Evolutionary conservation across 2,797 vertebrate species (phyloP).

Genomic region (Mallotus villosus): DNA sequence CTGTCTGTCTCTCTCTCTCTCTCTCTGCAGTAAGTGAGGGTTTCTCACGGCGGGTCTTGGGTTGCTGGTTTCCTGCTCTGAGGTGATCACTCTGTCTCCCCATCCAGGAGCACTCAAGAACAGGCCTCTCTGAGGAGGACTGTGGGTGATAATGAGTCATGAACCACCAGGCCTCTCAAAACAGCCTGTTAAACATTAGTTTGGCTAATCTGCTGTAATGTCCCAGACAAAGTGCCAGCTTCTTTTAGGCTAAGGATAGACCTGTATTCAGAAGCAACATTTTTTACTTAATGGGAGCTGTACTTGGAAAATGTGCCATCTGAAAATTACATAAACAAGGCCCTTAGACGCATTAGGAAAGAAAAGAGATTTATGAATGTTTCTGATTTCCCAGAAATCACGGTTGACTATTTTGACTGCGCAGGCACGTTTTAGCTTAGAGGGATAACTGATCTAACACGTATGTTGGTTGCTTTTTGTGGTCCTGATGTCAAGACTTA

Average conservation of each 20-base stretch:
- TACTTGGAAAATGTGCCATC: slow-evolving; percentile 3
- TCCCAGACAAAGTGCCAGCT: slow-evolving; percentile 8
- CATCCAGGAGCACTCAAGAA: slow-evolving; percentile 50
- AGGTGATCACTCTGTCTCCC: slow-evolving; percentile 54
- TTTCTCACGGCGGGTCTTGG: slow-evolving; percentile 46
- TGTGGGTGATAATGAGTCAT: slow-evolving; percentile 54
- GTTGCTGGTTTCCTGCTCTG: slow-evolving; percentile 44
- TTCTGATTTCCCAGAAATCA: slow-evolving; percentile 15
- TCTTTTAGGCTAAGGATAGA: background rate
- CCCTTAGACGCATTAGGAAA: background rate
- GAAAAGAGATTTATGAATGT: background rate
- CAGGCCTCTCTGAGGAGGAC: slow-evolving; percentile 47
- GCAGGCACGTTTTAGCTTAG: slow-evolving; percentile 1
- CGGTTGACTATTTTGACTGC: slow-evolving; percentile 12
- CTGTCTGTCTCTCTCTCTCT: background rate
- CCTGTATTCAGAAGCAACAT: slow-evolving; percentile 12
- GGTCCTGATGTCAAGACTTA: slow-evolving; percentile 17
- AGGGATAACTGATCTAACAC: slow-evolving; percentile 17
- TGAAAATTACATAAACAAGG: background rate
- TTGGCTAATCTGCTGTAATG: slow-evolving; percentile 24
- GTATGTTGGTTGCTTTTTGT: slow-evolving; percentile 20
- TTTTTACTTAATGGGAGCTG: background rate
- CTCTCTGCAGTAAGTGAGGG: slow-evolving; percentile 21
- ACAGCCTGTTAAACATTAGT: slow-evolving; percentile 42
- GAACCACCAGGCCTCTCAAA: slow-evolving; percentile 32